Evolutionary conservation across 2,797 vertebrate species (phyloP).

Genomic region (Yasuhikotakia modesta): DNA sequence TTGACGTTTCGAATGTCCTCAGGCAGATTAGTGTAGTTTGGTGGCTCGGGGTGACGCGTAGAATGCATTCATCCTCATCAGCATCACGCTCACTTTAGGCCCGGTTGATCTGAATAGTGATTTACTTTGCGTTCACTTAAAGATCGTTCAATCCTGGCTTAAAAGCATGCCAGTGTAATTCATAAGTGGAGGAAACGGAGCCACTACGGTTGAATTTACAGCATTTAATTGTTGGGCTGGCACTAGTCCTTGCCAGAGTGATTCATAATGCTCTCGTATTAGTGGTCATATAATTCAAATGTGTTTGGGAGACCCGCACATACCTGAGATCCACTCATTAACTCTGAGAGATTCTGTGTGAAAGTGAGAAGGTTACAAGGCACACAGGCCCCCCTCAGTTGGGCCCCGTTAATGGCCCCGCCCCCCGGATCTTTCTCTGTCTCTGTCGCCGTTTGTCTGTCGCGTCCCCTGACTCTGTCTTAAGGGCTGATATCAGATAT

Average conservation of each 20-base stretch:
- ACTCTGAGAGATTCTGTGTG: conserved; percentile 30
- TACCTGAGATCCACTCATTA: conserved; percentile 35
- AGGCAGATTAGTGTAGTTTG: conserved; percentile 28
- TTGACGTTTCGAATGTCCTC: conserved; percentile 25
- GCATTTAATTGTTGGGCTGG: conserved; percentile 32
- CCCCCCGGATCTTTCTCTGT: conserved; percentile 12
- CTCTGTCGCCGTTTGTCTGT: conserved; percentile 49
- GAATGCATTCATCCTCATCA: neutral
- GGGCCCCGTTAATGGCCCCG: neutral
- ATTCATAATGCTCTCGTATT: conserved; percentile 35
- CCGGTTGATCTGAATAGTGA: conserved; percentile 16
- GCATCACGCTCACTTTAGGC: conserved; percentile 12
- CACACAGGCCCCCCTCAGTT: conserved; percentile 11
- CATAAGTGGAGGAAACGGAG: conserved; percentile 16
- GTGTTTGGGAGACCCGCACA: conserved; percentile 18
- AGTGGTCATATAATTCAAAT: conserved; percentile 26
- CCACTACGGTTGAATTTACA: conserved; percentile 18
- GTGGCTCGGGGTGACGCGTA: conserved; percentile 23
- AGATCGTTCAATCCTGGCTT: conserved; percentile 34
- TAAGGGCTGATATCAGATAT: conserved; percentile 55
- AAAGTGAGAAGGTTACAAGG: conserved; percentile 49
- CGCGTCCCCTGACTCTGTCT: conserved; percentile 47
- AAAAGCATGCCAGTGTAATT: conserved; percentile 33
- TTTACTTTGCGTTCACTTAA: conserved; percentile 21
- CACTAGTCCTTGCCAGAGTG: conserved; percentile 12